Conservation (phyloP, 2,888 invertebrate genomes). For the Myopa testacea region DNA sequence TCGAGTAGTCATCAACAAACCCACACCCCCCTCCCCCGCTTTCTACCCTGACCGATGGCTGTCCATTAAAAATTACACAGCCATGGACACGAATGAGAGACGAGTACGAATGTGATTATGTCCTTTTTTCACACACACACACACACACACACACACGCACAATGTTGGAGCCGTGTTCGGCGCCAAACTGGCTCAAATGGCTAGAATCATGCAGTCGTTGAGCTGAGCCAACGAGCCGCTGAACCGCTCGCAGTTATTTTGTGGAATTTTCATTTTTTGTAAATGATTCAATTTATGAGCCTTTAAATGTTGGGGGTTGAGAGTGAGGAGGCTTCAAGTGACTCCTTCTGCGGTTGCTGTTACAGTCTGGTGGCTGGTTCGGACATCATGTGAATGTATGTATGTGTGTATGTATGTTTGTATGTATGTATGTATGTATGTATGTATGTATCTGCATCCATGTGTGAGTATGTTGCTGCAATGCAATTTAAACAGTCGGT, state of each 20-base stretch:
- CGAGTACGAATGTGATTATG: conserved; percentile 30
- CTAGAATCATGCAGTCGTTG: background rate
- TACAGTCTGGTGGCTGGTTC: background rate
- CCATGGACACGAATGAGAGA: conserved; percentile 4
- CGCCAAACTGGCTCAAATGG: conserved; percentile 1
- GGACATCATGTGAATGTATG: background rate
- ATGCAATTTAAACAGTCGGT: conserved; percentile 32
- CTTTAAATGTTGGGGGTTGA: conserved; percentile 12
- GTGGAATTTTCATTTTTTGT: conserved; percentile 27
- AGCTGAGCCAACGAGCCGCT: background rate
- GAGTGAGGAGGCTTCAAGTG: background rate
- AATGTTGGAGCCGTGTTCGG: background rate
- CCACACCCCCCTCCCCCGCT: background rate
- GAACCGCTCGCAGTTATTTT: background rate
- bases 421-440: background rate
- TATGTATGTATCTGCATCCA: background rate
- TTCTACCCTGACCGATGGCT: background rate
- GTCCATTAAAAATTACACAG: conserved; percentile 34
- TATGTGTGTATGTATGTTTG: background rate
- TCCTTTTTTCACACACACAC: conserved; percentile 8
- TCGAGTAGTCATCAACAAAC: background rate
- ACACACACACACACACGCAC: too few relatives aligned
- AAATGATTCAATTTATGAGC: conserved; percentile 38
- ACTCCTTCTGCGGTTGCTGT: background rate
- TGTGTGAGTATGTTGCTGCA: conserved; percentile 8